These are phyloP conservation scores for Schizotus pectinicornis DNA, from an alignment of 2,888 invertebrate genomes.

Conservation along the genomic window DNA sequence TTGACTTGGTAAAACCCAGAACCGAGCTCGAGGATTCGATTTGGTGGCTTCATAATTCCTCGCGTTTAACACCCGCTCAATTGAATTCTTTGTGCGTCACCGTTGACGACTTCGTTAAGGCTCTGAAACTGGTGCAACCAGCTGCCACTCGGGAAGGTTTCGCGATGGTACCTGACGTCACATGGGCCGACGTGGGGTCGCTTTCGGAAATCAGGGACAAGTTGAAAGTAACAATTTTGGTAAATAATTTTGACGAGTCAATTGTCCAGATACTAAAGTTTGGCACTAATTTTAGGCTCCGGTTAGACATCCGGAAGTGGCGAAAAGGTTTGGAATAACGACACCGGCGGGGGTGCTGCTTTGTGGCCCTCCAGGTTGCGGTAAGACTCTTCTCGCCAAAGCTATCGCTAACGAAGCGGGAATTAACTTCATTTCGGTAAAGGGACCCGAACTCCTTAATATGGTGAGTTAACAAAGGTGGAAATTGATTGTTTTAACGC, in stretches of 20 bases:
- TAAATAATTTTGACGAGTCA: conserved; percentile 55
- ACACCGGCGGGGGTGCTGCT: conserved; percentile 89
- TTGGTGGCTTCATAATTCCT: conserved; percentile 69
- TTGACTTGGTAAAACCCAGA: conserved; percentile 27
- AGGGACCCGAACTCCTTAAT: conserved; percentile 74
- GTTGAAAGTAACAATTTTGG: conserved; percentile 86
- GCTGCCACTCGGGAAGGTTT: conserved; percentile 97
- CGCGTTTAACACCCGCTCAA: conserved; percentile 67
- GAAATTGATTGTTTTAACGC: conserved; percentile 20
- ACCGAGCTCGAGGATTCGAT: conserved; percentile 65
- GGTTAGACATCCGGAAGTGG: conserved; percentile 83
- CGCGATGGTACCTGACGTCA: conserved; percentile 95
- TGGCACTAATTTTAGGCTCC: conserved; percentile 75
- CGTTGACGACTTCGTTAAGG: conserved; percentile 77
- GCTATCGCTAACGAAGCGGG: conserved; percentile 77
- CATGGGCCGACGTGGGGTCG: conserved; percentile 97
- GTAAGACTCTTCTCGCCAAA: conserved; percentile 96
- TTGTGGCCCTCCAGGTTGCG: conserved; percentile 97
- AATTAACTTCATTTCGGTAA: too few species aligned
- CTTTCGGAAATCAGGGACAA: conserved; percentile 86
- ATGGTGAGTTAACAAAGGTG: conserved; percentile 71
- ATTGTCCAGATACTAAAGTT: too few species aligned
- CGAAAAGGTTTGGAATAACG: conserved; percentile 77
- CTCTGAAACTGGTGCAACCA: conserved; percentile 85
- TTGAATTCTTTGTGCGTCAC: conserved; percentile 71